Evolutionary conservation across 2,113 vertebrate genomes (phyloP), one percentile per base, ranked within the genome.

Genomic region (Psittacus erithacus): DNA sequence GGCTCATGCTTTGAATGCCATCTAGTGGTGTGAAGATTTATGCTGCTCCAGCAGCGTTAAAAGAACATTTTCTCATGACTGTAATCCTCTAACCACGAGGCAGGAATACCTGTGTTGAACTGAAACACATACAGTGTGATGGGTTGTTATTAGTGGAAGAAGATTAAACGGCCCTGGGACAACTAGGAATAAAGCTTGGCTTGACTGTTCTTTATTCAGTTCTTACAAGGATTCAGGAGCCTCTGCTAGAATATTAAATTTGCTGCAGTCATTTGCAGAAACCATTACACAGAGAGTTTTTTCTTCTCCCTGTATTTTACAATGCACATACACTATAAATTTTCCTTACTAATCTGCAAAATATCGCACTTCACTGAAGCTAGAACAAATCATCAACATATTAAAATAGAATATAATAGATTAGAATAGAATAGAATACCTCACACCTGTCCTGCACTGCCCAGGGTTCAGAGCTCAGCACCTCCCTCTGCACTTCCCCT

Each of bases 371-470:
- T 78, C 29, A 47, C 6, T 57, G 28, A 75, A 82, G 50, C 2
- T 68, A 16, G 38, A 91, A 23, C 1, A 17, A 52, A 63, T 71
- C 13, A 46, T 9, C 39, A 46, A 25, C 13, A 6, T 43, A 39
- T 39, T 39, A 39, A 41, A 33, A 22, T 3, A 18, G 49, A 6
- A 15, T 15, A 6, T 25, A 5, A 16, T 16, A 16, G 25, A 9
- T 10, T 28, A 10, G 50, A 9, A 17, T 28, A 28, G 25, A 9
- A 10, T 7, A 53, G 52, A 6, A 7, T 29, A 53, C 9, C 43
- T 75, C 10, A 28, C 33, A 28, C 0, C 2, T 0, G 0, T n/a
- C 23, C 33, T 52, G 4, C 33, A 29, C 17, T 29, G 29, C 8
- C 22, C 24, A 43, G 49, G 23, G 13, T 7, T 25, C 49, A 28